Percentiles rank a stretch among this genome's conserved stretches.
Conservation (phyloP, 2,113 vertebrate genomes). For the Dicrurus megarhynchus region DNA sequence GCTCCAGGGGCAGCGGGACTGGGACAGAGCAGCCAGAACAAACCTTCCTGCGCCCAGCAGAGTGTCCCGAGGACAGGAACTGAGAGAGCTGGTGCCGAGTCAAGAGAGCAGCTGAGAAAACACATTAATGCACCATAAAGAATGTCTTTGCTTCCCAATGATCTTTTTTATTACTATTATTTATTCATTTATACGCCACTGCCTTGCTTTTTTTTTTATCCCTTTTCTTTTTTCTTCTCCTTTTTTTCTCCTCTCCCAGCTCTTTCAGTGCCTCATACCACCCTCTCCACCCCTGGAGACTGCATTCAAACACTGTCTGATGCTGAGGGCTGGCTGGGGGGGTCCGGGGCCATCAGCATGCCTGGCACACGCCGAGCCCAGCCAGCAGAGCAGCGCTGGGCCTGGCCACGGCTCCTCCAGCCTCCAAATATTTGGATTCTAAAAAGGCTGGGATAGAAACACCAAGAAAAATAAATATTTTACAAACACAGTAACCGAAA, state of each 20-base stretch:
- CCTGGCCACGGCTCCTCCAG: background rate
- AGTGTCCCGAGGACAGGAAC: constrained; percentile 44
- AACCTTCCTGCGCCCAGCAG: background rate
- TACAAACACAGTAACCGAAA: constrained; percentile 56
- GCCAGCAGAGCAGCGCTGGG: background rate
- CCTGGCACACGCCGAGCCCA: background rate
- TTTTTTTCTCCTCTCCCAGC: background rate
- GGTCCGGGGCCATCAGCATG: background rate
- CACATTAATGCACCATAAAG: constrained; percentile 64
- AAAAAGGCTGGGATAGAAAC: constrained; percentile 37
- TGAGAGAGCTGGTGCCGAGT: background rate
- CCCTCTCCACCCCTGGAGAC: constrained; percentile 33
- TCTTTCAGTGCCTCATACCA: constrained; percentile 1
- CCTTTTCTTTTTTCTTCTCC: background rate
- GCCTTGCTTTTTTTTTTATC: background rate
- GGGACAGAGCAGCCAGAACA: background rate
- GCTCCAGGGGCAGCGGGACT: accelerated
- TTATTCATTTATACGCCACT: constrained; percentile 45
- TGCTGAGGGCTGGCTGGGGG: background rate
- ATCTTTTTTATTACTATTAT: constrained; percentile 63
- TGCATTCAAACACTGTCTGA: background rate
- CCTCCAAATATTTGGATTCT: constrained; percentile 51
- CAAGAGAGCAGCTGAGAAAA: constrained; percentile 63
- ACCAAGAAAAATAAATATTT: constrained; percentile 67
- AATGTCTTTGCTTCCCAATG: constrained; percentile 56